Evolutionary conservation across 1,140 invertebrate species (phyloP).

Genomic region (Hyphantria cunea): DNA sequence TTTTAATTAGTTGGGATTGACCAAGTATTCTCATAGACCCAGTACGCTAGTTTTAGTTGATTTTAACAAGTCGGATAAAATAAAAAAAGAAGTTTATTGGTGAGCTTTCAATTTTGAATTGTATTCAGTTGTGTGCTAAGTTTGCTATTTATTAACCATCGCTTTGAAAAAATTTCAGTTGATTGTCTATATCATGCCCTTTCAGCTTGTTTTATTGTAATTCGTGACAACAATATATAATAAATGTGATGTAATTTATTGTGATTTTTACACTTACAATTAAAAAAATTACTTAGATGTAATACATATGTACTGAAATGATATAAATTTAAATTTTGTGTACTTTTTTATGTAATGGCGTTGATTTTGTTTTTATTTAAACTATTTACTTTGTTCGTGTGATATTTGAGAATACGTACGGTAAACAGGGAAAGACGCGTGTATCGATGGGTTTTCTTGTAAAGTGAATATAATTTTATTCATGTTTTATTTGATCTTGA

Average conservation of each 20-base stretch:
- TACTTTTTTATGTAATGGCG: neutral
- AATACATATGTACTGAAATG: conserved; percentile 3
- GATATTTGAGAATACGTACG: neutral
- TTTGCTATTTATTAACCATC: neutral
- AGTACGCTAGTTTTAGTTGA: too few relatives aligned
- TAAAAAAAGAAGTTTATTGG: too few relatives aligned
- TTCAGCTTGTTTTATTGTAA: neutral
- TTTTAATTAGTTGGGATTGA: too few relatives aligned
- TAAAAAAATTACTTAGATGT: neutral
- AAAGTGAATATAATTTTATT: too few relatives aligned
- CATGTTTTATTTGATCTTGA: too few relatives aligned
- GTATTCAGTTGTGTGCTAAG: neutral
- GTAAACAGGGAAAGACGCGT: conserved; percentile 17
- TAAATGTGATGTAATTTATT: conserved; percentile 22
- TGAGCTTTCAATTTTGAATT: too few relatives aligned
- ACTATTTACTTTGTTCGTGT: too few relatives aligned
- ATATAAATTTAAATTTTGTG: conserved; percentile 1
- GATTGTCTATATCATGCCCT: too few relatives aligned
- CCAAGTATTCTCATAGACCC: too few relatives aligned
- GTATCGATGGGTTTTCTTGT: too few relatives aligned
- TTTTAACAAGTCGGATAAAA: too few relatives aligned
- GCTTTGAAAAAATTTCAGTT: neutral
- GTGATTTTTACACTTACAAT: conserved; percentile 21
- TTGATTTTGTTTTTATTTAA: too few relatives aligned
- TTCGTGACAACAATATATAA: conserved; percentile 11